phyloP scores from a whole-genome alignment of 2,113 vertebrate species.

The Lonchura striata region DNA sequence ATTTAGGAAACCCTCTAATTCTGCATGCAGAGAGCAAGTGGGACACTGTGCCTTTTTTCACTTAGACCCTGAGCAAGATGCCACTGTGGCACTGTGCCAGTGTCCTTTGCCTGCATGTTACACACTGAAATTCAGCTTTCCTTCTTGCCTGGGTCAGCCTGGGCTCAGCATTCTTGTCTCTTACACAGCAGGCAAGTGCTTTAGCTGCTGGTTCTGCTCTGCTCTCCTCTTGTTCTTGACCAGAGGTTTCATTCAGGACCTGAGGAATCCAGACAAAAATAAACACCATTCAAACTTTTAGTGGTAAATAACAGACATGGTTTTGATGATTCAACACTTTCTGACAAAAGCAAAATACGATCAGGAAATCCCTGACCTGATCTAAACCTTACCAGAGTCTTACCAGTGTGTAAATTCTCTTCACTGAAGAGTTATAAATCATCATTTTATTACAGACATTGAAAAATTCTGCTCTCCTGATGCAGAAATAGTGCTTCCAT shows the following conservation, averaged over 20 bases:
- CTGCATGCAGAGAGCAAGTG: background rate
- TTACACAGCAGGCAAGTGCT: background rate
- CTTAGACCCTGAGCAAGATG: background rate
- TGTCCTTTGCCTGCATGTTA: background rate
- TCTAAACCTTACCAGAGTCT: background rate
- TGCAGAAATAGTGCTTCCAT: background rate
- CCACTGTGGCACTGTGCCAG: background rate
- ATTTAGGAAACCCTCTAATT: background rate
- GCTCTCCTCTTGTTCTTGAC: background rate
- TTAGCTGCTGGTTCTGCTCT: background rate
- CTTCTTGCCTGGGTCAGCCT: background rate
- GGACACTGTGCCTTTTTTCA: background rate
- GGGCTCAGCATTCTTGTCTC: background rate
- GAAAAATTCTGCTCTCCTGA: background rate
- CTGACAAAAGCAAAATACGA: background rate
- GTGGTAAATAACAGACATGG: background rate
- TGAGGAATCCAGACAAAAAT: background rate
- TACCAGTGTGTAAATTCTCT: background rate
- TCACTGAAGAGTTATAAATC: background rate
- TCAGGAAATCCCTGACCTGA: slow-evolving; percentile 21
- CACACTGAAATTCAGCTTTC: background rate
- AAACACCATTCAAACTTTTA: background rate
- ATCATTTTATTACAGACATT: background rate
- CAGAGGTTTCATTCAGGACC: background rate
- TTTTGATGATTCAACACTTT: slow-evolving; percentile 1